A percentile compares a stretch with the other conserved stretches of the same genome.
These are phyloP conservation scores for Cyprinodon diabolis DNA, from an alignment of 2,797 vertebrate species.

Conservation along the genomic window DNA sequence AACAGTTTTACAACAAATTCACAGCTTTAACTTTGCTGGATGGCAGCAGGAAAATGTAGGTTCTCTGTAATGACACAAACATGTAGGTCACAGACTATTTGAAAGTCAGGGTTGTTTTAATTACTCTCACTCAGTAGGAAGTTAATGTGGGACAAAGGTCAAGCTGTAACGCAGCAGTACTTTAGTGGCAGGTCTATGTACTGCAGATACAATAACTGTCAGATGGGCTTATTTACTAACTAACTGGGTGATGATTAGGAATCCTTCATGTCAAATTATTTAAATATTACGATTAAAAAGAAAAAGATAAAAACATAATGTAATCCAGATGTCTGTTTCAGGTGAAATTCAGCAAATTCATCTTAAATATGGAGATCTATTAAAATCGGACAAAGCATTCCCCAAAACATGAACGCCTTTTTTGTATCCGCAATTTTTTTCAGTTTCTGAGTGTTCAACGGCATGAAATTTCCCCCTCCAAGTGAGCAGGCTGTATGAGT, in stretches of 20 bases:
- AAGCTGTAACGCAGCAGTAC: neutral
- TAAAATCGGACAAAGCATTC: neutral
- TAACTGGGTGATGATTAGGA: neutral
- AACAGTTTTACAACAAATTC: constrained; percentile 25
- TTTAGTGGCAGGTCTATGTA: neutral
- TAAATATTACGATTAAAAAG: neutral
- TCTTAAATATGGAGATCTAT: neutral
- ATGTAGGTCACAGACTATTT: constrained; percentile 17
- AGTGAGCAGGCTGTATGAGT: constrained; percentile 22
- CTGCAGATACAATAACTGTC: neutral
- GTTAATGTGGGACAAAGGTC: constrained; percentile 44
- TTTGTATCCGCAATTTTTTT: neutral
- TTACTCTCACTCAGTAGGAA: constrained; percentile 17
- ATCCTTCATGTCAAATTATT: neutral
- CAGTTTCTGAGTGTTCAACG: neutral
- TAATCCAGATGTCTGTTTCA: too few relatives aligned
- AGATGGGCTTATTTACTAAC: neutral
- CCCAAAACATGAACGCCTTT: neutral
- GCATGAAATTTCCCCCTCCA: constrained; percentile 7
- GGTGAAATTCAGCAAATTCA: too few relatives aligned
- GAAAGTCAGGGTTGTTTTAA: constrained; percentile 13
- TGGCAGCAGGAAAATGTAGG: constrained; percentile 5
- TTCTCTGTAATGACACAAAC: constrained; percentile 23
- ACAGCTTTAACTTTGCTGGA: neutral
- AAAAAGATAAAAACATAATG: neutral